Base-by-base conservation (phyloP, 1,140 invertebrate genomes). In the Limonius californicus region DNA sequence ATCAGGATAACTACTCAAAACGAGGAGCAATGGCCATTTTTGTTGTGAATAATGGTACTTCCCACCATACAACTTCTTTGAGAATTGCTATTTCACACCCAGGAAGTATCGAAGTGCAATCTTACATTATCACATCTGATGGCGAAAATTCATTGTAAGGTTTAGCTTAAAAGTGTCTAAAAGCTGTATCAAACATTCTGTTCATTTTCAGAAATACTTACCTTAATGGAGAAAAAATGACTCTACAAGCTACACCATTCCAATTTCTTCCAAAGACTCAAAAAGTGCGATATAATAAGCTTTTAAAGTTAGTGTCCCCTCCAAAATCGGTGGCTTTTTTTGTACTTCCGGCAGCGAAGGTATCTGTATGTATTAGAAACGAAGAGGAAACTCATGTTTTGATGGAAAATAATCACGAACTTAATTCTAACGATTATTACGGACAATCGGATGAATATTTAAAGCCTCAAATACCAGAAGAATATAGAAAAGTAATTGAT, bases 21-120 rank as follows among this genome's bases (percentile, higher is more conserved):
- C 68, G 69, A 43, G 75, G 75, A 2, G 72, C 72, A 2, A 60
- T 75, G 16, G 73, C 74, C 0, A 15, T 76, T 18, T 61, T 76
- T 59, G 61, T 68, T 15, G 9, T 18, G 4, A 45, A 45, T 45
- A 45, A 15, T 45, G 12, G 12, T 45, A 4, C 42, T 4, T 45
- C 14, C 16, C 3, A 45, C 2, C 14, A 18, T 45, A 45, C 42
- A 3, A n/a, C 12, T n/a, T 2, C 12, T 4, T 4, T 45, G 12
- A n/a, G 42, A 12, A n/a, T 12, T 45, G 42, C 42, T 2, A 45
- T 4, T 18, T 27, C 23, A 27, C 12, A 45, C 16, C 62, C 64
- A n/a, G 71, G 65, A 70, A 67, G 61, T 27, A 63, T 71, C 20
- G 74, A 76, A 66, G 64, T 77, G 7, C 68, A 72, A 21, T 65